These are phyloP conservation scores for Andrena camellia DNA, from an alignment of 2,888 invertebrate species.

Conservation along the genomic window DNA sequence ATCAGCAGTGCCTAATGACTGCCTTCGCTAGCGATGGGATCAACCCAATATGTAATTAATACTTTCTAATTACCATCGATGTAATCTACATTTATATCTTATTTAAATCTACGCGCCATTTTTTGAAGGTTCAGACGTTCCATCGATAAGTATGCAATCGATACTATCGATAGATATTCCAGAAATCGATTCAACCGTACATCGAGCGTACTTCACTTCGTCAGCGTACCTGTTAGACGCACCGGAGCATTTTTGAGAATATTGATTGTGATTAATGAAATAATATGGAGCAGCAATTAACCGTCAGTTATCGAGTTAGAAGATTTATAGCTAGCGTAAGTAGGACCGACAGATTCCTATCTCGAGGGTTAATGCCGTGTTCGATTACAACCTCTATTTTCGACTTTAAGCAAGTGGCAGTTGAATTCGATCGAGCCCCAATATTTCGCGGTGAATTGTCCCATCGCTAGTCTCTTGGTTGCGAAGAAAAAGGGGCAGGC, in stretches of 20 bases:
- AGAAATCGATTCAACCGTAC: neutral
- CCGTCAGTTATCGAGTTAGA: neutral
- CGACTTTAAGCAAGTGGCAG: neutral
- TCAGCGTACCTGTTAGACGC: neutral
- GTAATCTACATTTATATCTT: neutral
- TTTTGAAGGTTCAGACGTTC: neutral
- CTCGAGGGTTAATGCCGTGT: neutral
- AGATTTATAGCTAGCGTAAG: neutral
- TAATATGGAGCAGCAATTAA: neutral
- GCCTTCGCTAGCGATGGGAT: neutral
- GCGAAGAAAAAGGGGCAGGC: neutral
- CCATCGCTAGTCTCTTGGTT: neutral
- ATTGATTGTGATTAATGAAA: neutral
- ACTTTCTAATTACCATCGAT: neutral
- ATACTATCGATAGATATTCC: neutral
- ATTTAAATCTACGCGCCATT: neutral
- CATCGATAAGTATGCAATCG: constrained; percentile 10
- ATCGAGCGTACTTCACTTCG: neutral
- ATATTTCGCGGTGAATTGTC: neutral
- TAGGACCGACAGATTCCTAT: neutral
- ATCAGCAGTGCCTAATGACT: neutral
- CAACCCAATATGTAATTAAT: constrained; percentile 3
- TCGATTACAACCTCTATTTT: neutral
- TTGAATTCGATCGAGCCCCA: neutral
- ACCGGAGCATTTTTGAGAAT: neutral